These are phyloP conservation scores for Drosophila gaucha DNA, from an alignment of 2,888 invertebrate species.

Conservation along the genomic window DNA sequence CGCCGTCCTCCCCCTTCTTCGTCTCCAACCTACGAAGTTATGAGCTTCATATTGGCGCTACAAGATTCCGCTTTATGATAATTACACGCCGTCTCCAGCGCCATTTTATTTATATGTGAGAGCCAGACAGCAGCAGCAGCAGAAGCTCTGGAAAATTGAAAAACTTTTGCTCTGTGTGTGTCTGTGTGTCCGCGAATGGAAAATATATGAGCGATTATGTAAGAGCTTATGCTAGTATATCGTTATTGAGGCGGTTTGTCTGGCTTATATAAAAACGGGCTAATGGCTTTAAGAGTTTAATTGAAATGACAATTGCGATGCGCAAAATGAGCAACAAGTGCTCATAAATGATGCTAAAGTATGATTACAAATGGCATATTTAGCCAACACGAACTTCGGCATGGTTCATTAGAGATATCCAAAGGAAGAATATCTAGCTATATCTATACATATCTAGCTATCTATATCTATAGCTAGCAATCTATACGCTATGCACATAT, in stretches of 20 bases:
- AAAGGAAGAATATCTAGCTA: too few relatives aligned
- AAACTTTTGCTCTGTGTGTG: constrained; percentile 54
- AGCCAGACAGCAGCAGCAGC: constrained; percentile 22
- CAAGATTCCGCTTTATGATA: constrained; percentile 76
- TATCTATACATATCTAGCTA: too few relatives aligned
- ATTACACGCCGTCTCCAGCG: constrained; percentile 64
- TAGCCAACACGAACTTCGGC: too few relatives aligned
- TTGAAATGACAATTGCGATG: constrained; percentile 35
- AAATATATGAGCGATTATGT: constrained; percentile 68
- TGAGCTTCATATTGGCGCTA: constrained; percentile 66
- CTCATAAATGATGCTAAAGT: constrained; percentile 6
- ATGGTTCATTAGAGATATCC: too few relatives aligned
- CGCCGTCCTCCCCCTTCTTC: not conserved
- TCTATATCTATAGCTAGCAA: too few relatives aligned
- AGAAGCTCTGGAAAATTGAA: constrained; percentile 67
- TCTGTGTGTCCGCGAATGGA: constrained; percentile 21
- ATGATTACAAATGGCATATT: constrained; percentile 21
- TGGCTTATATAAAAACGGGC: constrained; percentile 51
- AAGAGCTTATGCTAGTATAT: constrained; percentile 60
- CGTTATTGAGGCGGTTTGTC: constrained; percentile 42
- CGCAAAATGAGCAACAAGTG: constrained; percentile 5
- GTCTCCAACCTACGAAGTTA: constrained; percentile 43
- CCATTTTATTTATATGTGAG: constrained; percentile 62
- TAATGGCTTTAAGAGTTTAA: constrained; percentile 59
- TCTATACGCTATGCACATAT: too few relatives aligned